Evolutionary conservation across 2,113 vertebrate species (phyloP), one percentile per base, ranked within the genome.

Genomic region (Dromiciops gliroides): DNA sequence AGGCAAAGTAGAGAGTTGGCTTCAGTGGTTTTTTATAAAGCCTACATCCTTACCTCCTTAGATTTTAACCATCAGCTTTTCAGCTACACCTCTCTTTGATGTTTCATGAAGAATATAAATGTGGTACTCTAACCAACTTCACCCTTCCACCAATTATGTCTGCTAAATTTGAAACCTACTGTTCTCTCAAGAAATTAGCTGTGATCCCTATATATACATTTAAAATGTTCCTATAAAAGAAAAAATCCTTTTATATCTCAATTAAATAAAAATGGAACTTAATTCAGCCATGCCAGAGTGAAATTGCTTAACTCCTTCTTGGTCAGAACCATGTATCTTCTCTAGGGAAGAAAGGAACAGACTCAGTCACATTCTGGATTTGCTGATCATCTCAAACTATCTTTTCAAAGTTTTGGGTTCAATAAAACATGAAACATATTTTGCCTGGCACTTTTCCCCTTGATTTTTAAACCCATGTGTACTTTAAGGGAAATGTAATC

Each of bases 351-450:
- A 53, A 83, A 26, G 0, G 48, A 31, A n/a, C 94, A n/a, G 47
- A 89, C 90, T n/a, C n/a, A 90, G 91, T 89, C 60, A 90, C 94
- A 93, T 93, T 91, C 92, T 56, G 93, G 90, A 89, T 90, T 93
- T 95, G 93, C 90, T 95, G 95, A 95, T 96, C 51, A 3, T 95
- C 67, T 16, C 96, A 96, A 97, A 96, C 95, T 95, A 92, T 95
- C 95, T 97, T 96, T 94, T 94, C 96, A 75, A 93, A 96, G 92
- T 94, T 97, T 97, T 97, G 50, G 83, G 95, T 97, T 97, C 96
- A 95, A 93, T 97, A 97, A 98, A 98, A 97, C 96, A 97, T 96
- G 96, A 97, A 97, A 96, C 96, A 96, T 98, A 97, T 97, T 97
- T 97, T 97, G 96, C 95, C 98, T 97, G 97, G 98, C 96, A 94